Evolutionary conservation across 2,113 vertebrate species (phyloP).

Genomic region (Cochlearius cochlearius): DNA sequence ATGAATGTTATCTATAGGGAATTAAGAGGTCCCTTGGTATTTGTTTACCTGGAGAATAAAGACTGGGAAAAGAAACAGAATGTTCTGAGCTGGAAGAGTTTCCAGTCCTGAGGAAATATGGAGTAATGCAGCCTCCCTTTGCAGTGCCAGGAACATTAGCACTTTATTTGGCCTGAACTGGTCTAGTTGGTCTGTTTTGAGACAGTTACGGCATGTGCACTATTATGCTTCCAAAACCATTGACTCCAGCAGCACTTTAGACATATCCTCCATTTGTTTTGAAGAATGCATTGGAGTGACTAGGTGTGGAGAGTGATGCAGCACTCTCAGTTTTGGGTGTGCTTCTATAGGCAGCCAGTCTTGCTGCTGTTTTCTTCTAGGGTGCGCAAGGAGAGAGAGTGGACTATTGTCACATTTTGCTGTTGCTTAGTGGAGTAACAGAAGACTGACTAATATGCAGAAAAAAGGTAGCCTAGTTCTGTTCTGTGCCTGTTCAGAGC

Average conservation of each 20-base stretch:
- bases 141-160: background rate
- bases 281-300: background rate
- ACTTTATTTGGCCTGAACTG: background rate
- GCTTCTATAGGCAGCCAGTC: background rate
- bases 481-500: background rate
- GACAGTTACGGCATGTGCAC: background rate
- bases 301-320: rapidly evolving
- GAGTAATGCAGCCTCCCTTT: background rate
- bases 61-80: background rate
- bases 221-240: background rate
- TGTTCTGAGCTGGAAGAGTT: background rate
- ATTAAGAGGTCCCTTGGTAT: background rate
- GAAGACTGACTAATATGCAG: background rate
- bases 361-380: background rate
- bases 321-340: background rate
- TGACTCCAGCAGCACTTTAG: background rate
- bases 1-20: too few species aligned
- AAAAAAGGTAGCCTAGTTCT: background rate
- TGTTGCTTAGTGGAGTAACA: background rate
- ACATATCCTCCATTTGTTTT: background rate
- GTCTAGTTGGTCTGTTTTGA: background rate
- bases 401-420: background rate
- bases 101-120: background rate
- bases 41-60: background rate
- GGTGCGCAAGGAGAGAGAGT: background rate